Conservation (phyloP, 2,113 vertebrate genomes). For the Perccottus glenii region DNA sequence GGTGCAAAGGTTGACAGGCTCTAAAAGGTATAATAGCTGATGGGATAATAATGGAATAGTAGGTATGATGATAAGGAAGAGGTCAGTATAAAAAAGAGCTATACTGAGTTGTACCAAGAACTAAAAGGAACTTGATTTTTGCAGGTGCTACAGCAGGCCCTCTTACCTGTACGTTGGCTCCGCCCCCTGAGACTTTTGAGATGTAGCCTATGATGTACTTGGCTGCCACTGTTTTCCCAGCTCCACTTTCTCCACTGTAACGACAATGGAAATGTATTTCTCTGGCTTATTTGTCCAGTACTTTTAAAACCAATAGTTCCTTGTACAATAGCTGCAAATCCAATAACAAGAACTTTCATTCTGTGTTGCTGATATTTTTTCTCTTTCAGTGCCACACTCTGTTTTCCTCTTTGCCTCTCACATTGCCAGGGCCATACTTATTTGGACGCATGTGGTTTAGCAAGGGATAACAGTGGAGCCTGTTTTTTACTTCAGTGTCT, state of each 20-base stretch:
- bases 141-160: neutral
- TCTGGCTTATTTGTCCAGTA: neutral
- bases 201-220: constrained; percentile 98
- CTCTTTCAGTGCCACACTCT: constrained; percentile 52
- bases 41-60: constrained; percentile 30
- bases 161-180: constrained; percentile 92
- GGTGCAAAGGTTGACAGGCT: constrained; percentile 19
- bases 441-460: constrained; percentile 75
- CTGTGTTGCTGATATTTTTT: constrained; percentile 37
- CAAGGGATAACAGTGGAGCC: constrained; percentile 46
- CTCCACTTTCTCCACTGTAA: constrained; percentile 93
- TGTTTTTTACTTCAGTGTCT: constrained; percentile 61
- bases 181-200: constrained; percentile 95
- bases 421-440: constrained; percentile 59
- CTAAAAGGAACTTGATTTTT: no score
- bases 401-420: constrained; percentile 54
- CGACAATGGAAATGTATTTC: neutral
- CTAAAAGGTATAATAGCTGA: neutral
- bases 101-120: neutral
- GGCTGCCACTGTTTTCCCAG: constrained; percentile 96
- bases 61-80: constrained; percentile 20
- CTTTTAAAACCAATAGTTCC: neutral
- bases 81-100: neutral
- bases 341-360: constrained; percentile 22
- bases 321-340: neutral